A percentile compares a stretch with the other conserved stretches of the same genome.
These are phyloP conservation scores for Calidris pugnax DNA, from an alignment of 2,113 vertebrate genomes.

Conservation along the genomic window DNA sequence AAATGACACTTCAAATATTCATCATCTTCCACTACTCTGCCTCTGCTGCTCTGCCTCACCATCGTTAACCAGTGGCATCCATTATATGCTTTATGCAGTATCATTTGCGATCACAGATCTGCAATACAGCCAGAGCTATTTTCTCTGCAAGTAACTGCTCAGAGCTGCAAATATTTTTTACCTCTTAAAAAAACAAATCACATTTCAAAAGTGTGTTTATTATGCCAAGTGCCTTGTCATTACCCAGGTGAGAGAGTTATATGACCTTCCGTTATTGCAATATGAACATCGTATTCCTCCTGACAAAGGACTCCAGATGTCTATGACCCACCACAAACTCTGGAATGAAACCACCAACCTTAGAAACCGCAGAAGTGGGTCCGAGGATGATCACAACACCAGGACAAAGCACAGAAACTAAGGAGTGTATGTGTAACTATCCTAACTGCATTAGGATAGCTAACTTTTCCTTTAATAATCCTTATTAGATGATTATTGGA, in stretches of 20 bases:
- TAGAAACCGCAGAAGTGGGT: background rate
- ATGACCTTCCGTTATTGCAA: background rate
- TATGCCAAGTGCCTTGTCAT: background rate
- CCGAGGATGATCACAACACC: background rate
- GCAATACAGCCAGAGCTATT: background rate
- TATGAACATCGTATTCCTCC: background rate
- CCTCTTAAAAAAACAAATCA: background rate
- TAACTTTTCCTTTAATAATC: background rate
- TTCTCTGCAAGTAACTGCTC: background rate
- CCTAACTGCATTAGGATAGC: background rate
- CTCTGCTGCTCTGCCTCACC: background rate
- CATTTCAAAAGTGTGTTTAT: background rate
- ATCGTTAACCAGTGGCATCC: background rate
- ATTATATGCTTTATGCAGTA: background rate
- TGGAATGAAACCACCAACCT: background rate
- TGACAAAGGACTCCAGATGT: background rate
- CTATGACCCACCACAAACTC: background rate
- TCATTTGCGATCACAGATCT: background rate
- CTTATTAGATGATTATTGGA: background rate
- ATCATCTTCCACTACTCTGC: constrained; percentile 5
- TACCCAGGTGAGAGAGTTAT: background rate
- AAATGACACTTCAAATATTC: constrained; percentile 37
- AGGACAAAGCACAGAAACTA: background rate
- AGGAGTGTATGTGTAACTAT: background rate
- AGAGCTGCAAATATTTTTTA: background rate